Base-by-base conservation (phyloP, 2,888 invertebrate species). In the Drosophila subsilvestris region DNA sequence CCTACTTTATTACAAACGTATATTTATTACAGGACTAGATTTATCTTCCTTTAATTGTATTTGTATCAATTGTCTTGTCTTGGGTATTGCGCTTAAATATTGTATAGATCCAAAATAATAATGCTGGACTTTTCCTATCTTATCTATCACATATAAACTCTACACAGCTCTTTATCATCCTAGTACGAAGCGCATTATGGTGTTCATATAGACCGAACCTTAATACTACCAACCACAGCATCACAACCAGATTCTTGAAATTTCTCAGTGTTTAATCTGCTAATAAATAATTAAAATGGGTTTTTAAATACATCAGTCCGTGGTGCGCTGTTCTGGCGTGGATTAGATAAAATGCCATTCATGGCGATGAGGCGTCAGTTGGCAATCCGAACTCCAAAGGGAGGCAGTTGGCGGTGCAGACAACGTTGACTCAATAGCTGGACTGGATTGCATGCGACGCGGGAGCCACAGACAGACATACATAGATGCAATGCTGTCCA, bases 301-400 rank as follows among this genome's bases (percentile, higher is more conserved):
- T 63, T 65, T 70, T 69, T 67, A 84, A 74, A 70, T 54, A 37
- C 61, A 58, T 45, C 60, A 25, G 56, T 53, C 69, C 69, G 63
- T 42, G 65, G 60, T 44, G 10, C 44, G 63, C 62, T 67, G 74
- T 62, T 50, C 27, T 48, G 27, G 54, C 42, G 53, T 60, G 59
- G 63, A 67, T 74, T 50, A 81, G 84, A 84, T 85, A 73, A 77
- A 75, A 73, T 77, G 66, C 87, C 89, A 88, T 79, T 82, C 75
- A 85, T 85, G 84, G 89, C 54, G 60, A 65, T 75, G 63, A 27
- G 59, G 55, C 37, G 67, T 54, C 63, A 70, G 70, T 73, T 63
- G 67, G 73, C 63, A 69, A 68, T 68, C 61, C 43, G 32, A 80
- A 56, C 73, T 63, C 68, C 45, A 48, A 44, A 47, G 66, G 59